Percentiles rank a stretch among this genome's conserved stretches.
phyloP scores from a whole-genome alignment of 2,888 invertebrate genomes.

The Thecocarcelia acutangulata region DNA sequence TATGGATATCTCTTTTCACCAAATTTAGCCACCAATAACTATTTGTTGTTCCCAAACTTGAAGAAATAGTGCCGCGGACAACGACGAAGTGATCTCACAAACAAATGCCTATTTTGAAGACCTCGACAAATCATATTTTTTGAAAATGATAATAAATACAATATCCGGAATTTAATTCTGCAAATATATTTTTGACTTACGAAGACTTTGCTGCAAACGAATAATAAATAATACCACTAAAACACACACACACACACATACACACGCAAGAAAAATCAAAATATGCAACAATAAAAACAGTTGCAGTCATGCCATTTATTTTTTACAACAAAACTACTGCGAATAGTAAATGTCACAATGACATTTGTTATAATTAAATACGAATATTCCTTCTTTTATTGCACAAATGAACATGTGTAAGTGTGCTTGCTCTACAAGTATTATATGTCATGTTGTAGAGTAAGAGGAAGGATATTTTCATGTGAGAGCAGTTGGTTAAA shows the following conservation, averaged over 20 bases:
- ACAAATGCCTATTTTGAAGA: too few species aligned
- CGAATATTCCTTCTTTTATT: constrained; percentile 21
- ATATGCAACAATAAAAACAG: constrained; percentile 59
- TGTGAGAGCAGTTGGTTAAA: constrained; percentile 2
- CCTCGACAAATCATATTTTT: too few species aligned
- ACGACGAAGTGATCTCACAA: too few species aligned
- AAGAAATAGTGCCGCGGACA: too few species aligned
- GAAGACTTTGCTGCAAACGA: too few species aligned
- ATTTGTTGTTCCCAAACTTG: too few species aligned
- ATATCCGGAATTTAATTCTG: too few species aligned
- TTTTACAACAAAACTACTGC: constrained; percentile 43
- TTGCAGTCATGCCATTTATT: constrained; percentile 47
- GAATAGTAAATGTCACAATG: constrained; percentile 60
- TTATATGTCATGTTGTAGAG: constrained; percentile 1
- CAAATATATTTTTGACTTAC: too few species aligned
- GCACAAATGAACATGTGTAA: not conserved
- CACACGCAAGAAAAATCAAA: not conserved
- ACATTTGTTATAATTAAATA: constrained; percentile 75
- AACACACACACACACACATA: not conserved
- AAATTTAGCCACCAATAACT: too few species aligned
- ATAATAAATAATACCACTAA: too few species aligned
- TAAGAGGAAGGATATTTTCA: constrained; percentile 26
- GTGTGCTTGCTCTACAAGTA: not conserved
- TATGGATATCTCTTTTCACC: too few species aligned
- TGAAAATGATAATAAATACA: too few species aligned